Percentiles rank a stretch among this genome's conserved stretches.
phyloP scores from a whole-genome alignment of 1,140 invertebrate species.

The Sycobia sp. region DNA sequence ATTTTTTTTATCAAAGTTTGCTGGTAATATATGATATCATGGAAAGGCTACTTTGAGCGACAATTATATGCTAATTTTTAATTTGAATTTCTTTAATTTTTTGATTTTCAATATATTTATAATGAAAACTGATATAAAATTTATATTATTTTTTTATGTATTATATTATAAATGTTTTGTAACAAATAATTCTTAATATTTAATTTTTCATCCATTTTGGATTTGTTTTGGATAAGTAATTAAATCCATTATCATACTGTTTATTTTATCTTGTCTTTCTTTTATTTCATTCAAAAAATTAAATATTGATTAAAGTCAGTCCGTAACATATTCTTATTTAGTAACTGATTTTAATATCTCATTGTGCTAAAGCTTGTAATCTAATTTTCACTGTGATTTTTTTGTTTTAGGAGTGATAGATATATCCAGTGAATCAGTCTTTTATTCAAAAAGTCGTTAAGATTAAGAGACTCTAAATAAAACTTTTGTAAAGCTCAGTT shows the following conservation, averaged over 20 bases:
- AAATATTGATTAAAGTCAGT: too few species aligned
- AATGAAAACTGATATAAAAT: too few species aligned
- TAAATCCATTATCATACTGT: not conserved
- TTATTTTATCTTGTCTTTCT: not conserved
- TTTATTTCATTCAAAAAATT: too few species aligned
- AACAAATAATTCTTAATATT: not conserved
- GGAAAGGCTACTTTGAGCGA: not conserved
- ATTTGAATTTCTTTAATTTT: not conserved
- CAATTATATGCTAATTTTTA: not conserved
- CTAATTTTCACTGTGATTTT: constrained; percentile 1
- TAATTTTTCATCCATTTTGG: too few species aligned
- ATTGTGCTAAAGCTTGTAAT: not conserved
- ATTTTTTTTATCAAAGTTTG: constrained; percentile 19
- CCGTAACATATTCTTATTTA: too few species aligned
- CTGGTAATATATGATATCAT: constrained; percentile 9
- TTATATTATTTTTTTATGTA: too few species aligned
- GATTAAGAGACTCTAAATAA: constrained; percentile 25
- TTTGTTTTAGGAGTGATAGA: constrained; percentile 34
- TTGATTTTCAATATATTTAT: not conserved
- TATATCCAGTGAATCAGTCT: constrained; percentile 25
- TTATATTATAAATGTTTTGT: not conserved
- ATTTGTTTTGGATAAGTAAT: too few species aligned
- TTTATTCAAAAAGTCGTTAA: constrained; percentile 4
- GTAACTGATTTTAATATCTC: constrained; percentile 1
- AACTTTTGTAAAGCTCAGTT: not conserved